Base-by-base conservation (phyloP, 2,888 invertebrate species). In the Drosophila nr. perissopoda region DNA sequence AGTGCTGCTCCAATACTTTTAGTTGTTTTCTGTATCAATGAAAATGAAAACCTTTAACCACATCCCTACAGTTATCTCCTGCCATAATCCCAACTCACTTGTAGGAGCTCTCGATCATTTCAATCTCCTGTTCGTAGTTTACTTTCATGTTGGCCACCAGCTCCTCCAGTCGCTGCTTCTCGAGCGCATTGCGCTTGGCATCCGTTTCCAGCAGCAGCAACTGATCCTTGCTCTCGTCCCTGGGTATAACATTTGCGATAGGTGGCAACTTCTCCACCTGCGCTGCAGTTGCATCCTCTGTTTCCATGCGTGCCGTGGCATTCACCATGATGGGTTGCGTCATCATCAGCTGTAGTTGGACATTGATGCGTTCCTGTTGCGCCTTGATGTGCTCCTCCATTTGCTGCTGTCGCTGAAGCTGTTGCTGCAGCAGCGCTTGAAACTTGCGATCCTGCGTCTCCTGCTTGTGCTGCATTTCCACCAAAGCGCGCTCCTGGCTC, bases 71-170 rank as follows among this genome's bases (percentile, higher is more conserved):
- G 21, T 7, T 25, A 16, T 7, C 16, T 16, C 16, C 16, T 8
- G 46, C 7, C 16, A 16, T 16, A 25, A 25, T 25, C 46, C 8
- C 16, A 25, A 46, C 78, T 88, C 70, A 93, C 93, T 91, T 93
- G 66, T 93, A 92, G 1, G 93, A 92, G 16, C 72, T 84, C 48
- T 93, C 93, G n/a, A 93, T 89, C 74, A 93, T 81, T 52, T 92
- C 91, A n/a, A 93, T 91, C 74, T 93, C 93, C 49, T 91, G 92
- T 56, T 93, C 93, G 70, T 93, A 92, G 79, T 93, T 93, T 6
- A 88, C 88, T 64, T 91, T 92, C 62, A 93, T 91, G 62, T 92
- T 93, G 52, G 92, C 90, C 56, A 93, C 79, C 48, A 93, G 74
- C 70, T 93, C 93, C 64, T 93, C 93, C 42, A 93, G 76, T 2